phyloP scores from a whole-genome alignment of 2,797 vertebrate species.

The Rousettus madagascariensis region DNA sequence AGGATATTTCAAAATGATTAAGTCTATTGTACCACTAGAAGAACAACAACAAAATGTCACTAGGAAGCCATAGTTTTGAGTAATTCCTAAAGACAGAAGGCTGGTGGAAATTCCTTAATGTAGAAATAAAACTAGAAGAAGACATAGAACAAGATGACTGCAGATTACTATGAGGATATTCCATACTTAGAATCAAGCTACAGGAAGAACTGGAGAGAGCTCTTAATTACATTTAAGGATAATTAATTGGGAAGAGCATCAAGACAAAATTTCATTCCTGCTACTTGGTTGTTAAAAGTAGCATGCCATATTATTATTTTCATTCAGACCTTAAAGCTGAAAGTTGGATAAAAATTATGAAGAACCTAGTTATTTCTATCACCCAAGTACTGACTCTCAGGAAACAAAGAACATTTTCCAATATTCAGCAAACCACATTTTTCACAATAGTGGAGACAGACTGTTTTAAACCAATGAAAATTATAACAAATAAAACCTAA shows the following conservation, averaged over 20 bases:
- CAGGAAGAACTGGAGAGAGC: background rate
- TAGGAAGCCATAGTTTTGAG: background rate
- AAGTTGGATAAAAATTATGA: background rate
- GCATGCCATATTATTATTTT: background rate
- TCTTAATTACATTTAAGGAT: background rate
- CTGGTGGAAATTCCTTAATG: background rate
- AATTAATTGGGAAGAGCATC: background rate
- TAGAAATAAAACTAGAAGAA: background rate
- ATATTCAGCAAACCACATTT: background rate
- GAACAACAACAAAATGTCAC: background rate
- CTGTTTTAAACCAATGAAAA: background rate
- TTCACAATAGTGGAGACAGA: rapidly evolving
- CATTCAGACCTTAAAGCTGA: background rate
- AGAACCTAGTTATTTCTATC: background rate
- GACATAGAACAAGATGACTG: background rate
- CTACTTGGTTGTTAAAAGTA: background rate
- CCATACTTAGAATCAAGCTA: background rate
- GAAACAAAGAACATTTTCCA: background rate
- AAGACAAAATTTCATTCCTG: background rate
- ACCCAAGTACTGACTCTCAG: background rate
- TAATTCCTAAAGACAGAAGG: background rate
- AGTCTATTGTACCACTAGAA: background rate
- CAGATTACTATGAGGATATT: background rate
- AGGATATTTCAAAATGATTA: background rate
- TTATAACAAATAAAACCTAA: background rate